phyloP scores from a whole-genome alignment of 2,888 invertebrate genomes.

The Rhogogaster chlorosoma region DNA sequence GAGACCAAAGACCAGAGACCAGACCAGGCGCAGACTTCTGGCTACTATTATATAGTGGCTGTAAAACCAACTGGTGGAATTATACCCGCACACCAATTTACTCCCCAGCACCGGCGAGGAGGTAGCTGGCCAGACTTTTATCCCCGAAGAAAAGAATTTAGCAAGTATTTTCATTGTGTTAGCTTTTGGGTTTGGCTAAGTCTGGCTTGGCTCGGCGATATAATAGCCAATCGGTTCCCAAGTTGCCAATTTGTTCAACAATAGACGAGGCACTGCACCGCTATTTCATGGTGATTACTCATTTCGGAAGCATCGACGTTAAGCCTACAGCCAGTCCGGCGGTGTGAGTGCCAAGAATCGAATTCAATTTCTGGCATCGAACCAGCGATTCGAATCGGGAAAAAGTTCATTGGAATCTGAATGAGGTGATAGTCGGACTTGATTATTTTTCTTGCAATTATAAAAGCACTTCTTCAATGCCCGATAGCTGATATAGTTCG shows the following conservation, averaged over 20 bases:
- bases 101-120: background rate
- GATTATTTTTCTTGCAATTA: too few species aligned
- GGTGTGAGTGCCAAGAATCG: background rate
- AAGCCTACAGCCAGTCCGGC: background rate
- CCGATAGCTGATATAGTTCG: too few species aligned
- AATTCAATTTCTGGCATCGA: background rate
- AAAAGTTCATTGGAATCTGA: background rate
- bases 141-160: background rate
- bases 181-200: background rate
- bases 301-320: slow-evolving; percentile 10
- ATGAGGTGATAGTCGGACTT: background rate
- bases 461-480: too few species aligned
- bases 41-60: slow-evolving; percentile 67
- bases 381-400: background rate
- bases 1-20: background rate
- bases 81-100: slow-evolving; percentile 21
- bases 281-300: background rate
- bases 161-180: slow-evolving; percentile 3
- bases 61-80: slow-evolving; percentile 33
- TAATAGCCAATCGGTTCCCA: slow-evolving; percentile 3
- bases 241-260: slow-evolving; percentile 23
- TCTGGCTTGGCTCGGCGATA: background rate
- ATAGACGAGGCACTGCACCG: background rate
- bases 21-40: slow-evolving; percentile 58
- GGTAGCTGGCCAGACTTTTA: background rate